phyloP scores from a whole-genome alignment of 1,140 invertebrate genomes.

The Harlomillsia oculata region DNA sequence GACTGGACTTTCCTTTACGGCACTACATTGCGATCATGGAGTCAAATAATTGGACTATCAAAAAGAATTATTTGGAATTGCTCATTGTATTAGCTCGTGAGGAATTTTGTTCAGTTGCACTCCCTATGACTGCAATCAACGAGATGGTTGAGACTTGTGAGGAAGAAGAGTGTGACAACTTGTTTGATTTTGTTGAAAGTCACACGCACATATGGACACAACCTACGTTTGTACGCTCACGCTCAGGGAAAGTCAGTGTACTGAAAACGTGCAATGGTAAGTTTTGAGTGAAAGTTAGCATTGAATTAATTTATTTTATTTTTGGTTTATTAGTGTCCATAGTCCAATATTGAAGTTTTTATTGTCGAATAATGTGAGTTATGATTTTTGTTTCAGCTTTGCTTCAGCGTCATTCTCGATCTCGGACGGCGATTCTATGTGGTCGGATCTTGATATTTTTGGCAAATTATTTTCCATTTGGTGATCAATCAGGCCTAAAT shows the following conservation, averaged over 20 bases:
- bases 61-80: conserved; percentile 57
- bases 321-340: neutral
- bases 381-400: conserved; percentile 52
- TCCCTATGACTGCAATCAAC: conserved; percentile 79
- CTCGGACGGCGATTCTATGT: conserved; percentile 96
- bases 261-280: conserved; percentile 89
- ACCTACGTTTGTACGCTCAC: conserved; percentile 80
- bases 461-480: conserved; percentile 94
- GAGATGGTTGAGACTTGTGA: conserved; percentile 88
- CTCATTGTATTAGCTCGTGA: conserved; percentile 61
- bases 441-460: conserved; percentile 94
- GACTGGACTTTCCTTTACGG: too few species aligned
- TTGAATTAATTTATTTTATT: too few species aligned
- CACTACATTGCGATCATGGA: too few species aligned
- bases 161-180: conserved; percentile 71
- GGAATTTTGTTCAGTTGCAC: conserved; percentile 68
- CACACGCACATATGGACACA: conserved; percentile 86
- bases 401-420: conserved; percentile 79
- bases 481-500: conserved; percentile 92
- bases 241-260: conserved; percentile 85
- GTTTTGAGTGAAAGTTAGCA: conserved; percentile 16
- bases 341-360: too few species aligned
- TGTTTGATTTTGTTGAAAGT: conserved; percentile 85
- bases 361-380: too few species aligned
- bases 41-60: too few species aligned